Evolutionary conservation across 2,113 vertebrate genomes (phyloP).

Genomic region (Lynx canadensis): DNA sequence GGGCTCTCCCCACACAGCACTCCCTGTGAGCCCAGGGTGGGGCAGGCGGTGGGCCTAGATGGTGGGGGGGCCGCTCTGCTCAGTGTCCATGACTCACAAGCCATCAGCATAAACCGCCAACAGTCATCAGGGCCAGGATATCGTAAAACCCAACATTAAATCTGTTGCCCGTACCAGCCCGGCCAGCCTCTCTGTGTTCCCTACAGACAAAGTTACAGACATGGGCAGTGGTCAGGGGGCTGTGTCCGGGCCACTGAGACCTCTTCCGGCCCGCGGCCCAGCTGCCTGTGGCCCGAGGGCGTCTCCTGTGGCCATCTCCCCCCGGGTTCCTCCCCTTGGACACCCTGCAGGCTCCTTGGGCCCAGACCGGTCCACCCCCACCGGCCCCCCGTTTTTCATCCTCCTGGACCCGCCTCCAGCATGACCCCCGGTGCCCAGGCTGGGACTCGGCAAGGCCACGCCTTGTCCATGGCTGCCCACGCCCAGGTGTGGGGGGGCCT

Average conservation of each 20-base stretch:
- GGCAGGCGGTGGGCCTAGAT: rapidly evolving
- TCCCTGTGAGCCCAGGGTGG: neutral
- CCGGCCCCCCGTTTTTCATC: neutral
- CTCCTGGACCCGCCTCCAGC: neutral
- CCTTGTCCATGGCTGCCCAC: rapidly evolving
- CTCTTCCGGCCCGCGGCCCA: rapidly evolving
- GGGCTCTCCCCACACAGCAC: neutral
- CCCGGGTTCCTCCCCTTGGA: rapidly evolving
- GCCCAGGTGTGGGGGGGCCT: neutral
- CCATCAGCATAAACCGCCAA: neutral
- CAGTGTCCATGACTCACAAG: neutral
- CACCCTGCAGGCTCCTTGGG: neutral
- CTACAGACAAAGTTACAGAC: neutral
- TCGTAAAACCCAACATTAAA: neutral
- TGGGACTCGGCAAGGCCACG: rapidly evolving
- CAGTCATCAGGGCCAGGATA: neutral
- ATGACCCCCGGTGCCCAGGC: rapidly evolving
- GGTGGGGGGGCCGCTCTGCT: too few species aligned
- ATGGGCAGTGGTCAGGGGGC: rapidly evolving
- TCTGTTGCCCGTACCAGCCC: neutral
- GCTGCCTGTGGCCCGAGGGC: rapidly evolving
- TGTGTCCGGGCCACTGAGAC: neutral
- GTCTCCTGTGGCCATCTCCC: rapidly evolving
- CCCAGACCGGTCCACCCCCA: rapidly evolving
- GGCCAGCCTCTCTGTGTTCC: neutral